phyloP scores from a whole-genome alignment of 2,888 invertebrate genomes.

The Ferrisia virgata region DNA sequence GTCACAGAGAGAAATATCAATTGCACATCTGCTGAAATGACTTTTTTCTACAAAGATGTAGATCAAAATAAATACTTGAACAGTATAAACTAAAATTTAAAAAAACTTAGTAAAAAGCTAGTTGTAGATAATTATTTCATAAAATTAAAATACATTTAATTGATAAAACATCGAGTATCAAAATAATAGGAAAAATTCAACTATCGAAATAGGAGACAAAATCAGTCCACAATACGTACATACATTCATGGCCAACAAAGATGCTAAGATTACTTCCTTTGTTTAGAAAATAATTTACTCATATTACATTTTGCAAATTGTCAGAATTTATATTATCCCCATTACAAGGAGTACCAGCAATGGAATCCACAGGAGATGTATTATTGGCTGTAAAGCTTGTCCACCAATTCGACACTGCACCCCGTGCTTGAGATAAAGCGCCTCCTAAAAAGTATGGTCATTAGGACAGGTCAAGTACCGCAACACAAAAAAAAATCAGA shows the following conservation, averaged over 20 bases:
- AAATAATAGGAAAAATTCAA: slow-evolving; percentile 21
- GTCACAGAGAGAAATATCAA: not conserved
- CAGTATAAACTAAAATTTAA: not conserved
- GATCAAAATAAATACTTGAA: not conserved
- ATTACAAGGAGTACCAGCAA: not conserved
- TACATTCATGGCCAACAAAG: not conserved
- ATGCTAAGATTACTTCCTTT: not conserved
- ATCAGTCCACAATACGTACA: not conserved
- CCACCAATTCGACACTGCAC: slow-evolving; percentile 85
- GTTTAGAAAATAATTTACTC: not conserved
- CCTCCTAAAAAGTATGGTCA: slow-evolving; percentile 60
- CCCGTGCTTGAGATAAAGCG: slow-evolving; percentile 82
- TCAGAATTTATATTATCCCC: slow-evolving; percentile 22
- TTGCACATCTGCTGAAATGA: not conserved
- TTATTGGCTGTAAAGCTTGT: slow-evolving; percentile 60
- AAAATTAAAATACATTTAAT: not conserved
- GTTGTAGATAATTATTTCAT: not conserved
- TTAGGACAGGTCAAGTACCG: not conserved
- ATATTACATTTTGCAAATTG: not conserved
- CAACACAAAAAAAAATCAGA: not conserved
- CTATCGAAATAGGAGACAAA: not conserved
- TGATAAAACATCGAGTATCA: slow-evolving; percentile 23
- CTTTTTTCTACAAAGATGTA: not conserved
- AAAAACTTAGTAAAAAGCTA: slow-evolving; percentile 15
- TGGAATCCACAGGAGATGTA: not conserved